phyloP scores from a whole-genome alignment of 2,113 vertebrate species.

The Connochaetes taurinus region DNA sequence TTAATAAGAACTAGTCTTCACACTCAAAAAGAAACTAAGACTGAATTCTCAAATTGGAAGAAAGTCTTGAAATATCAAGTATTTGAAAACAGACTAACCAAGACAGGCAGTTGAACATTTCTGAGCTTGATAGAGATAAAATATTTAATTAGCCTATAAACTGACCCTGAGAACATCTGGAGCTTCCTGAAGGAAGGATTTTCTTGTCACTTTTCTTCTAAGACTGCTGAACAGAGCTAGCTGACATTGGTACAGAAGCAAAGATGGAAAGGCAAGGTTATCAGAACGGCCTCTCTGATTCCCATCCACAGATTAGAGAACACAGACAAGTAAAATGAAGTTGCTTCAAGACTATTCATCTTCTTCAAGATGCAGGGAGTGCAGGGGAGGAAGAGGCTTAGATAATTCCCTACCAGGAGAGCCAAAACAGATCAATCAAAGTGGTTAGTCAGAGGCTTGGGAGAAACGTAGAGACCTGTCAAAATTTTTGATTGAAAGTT shows the following conservation, averaged over 20 bases:
- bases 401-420: background rate
- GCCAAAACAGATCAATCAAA: background rate
- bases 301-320: conserved; percentile 28
- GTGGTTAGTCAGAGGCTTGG: background rate
- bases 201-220: conserved; percentile 57
- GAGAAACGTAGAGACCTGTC: background rate
- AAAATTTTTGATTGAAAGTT: background rate
- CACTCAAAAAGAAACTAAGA: conserved; percentile 25
- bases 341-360: background rate
- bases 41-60: conserved; percentile 30
- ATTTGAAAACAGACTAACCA: conserved; percentile 50
- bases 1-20: background rate
- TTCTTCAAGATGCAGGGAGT: conserved; percentile 8
- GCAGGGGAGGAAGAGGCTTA: background rate
- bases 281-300: conserved; percentile 30
- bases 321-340: background rate
- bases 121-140: conserved; percentile 62
- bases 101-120: conserved; percentile 51
- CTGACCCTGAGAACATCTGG: conserved; percentile 66
- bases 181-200: conserved; percentile 44
- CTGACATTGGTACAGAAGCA: conserved; percentile 37
- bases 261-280: conserved; percentile 63
- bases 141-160: conserved; percentile 73
- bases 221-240: conserved; percentile 21
- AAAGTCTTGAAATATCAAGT: conserved; percentile 57